A percentile compares a stretch with the other conserved stretches of the same genome.
Conservation (phyloP, 2,888 invertebrate species). For the Crossocerus cetratus region DNA sequence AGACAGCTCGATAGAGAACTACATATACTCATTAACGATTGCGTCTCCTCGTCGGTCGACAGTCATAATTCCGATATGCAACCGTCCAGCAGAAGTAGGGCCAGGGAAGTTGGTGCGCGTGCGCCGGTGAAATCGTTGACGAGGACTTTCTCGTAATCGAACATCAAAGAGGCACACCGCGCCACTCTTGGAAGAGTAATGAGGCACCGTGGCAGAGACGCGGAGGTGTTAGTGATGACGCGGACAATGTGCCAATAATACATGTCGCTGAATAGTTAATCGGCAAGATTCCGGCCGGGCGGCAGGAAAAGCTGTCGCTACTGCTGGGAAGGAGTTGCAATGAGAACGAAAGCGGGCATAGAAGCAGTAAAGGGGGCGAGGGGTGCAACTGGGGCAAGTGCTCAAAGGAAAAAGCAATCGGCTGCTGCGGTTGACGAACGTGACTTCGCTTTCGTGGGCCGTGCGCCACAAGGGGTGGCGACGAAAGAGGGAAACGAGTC, state of each 20-base stretch:
- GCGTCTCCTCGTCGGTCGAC: too few species aligned
- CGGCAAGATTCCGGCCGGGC: slow-evolving; percentile 12
- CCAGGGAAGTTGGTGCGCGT: neutral
- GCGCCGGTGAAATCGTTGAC: slow-evolving; percentile 11
- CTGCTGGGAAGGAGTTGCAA: neutral
- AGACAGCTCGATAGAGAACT: too few species aligned
- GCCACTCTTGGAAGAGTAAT: slow-evolving; percentile 19
- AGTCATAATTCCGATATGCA: too few species aligned
- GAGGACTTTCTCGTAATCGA: slow-evolving; percentile 16
- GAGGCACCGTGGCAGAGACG: slow-evolving; percentile 11
- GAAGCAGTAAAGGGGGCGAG: slow-evolving; percentile 29
- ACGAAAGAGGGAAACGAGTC: slow-evolving; percentile 49
- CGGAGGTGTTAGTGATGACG: too few species aligned
- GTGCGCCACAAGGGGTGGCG: slow-evolving; percentile 20
- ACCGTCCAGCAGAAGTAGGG: too few species aligned
- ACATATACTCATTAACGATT: too few species aligned
- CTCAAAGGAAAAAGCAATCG: slow-evolving; percentile 67
- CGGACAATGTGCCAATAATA: too few species aligned
- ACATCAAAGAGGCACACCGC: slow-evolving; percentile 31
- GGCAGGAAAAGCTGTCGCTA: slow-evolving; percentile 10
- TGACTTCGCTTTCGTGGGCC: slow-evolving; percentile 63
- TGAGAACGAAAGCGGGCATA: neutral
- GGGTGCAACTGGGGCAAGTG: slow-evolving; percentile 51
- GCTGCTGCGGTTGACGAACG: slow-evolving; percentile 66
- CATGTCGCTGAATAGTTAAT: slow-evolving; percentile 31